A percentile compares a stretch with the other conserved stretches of the same genome.
Conservation (phyloP, 2,797 vertebrate genomes). For the Centropyge bicolor region DNA sequence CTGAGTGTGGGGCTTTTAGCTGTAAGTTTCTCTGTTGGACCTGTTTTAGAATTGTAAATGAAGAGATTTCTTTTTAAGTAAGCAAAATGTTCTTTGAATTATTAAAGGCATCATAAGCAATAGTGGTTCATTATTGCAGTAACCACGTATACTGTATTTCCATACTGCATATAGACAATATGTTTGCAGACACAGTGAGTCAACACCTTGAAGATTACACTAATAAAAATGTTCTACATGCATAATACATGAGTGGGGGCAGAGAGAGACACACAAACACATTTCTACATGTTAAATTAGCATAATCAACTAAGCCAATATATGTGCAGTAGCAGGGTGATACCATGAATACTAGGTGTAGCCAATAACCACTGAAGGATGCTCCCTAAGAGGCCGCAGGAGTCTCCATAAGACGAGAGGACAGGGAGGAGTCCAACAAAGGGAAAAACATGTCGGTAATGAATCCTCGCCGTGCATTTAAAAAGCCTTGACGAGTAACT, state of each 20-base stretch:
- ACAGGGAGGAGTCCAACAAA: conserved; percentile 16
- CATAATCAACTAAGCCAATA: conserved; percentile 41
- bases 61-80: neutral
- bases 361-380: conserved; percentile 14
- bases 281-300: conserved; percentile 38
- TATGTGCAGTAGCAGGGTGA: neutral
- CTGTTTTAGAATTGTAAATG: conserved; percentile 8
- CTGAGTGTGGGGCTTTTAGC: neutral
- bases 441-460: conserved; percentile 33
- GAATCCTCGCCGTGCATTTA: conserved; percentile 40
- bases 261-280: conserved; percentile 19
- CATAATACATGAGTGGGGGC: conserved; percentile 49
- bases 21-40: neutral
- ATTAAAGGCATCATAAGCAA: neutral
- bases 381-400: conserved; percentile 5
- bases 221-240: conserved; percentile 36
- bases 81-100: conserved; percentile 5
- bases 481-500: conserved; percentile 47
- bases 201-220: conserved; percentile 40
- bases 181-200: conserved; percentile 47
- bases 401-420: conserved; percentile 31
- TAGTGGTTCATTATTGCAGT: conserved; percentile 4
- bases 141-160: conserved; percentile 24
- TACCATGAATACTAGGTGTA: conserved; percentile 11
- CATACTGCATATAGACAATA: conserved; percentile 10